phyloP scores from a whole-genome alignment of 2,113 vertebrate species.

The Bungarus multicinctus region DNA sequence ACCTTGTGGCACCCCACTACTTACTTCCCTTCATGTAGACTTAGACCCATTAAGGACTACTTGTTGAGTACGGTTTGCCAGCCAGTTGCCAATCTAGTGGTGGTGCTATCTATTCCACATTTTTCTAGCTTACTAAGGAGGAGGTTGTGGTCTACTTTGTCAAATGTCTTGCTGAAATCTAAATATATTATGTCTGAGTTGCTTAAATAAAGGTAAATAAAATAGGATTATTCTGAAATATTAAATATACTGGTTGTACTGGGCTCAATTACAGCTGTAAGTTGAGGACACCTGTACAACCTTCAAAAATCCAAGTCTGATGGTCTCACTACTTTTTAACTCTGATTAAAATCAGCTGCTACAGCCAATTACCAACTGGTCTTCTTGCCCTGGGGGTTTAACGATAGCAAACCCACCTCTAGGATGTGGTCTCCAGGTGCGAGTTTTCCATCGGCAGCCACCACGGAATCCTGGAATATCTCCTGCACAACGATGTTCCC shows the following conservation, averaged over 20 bases:
- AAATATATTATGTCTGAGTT: too few species aligned
- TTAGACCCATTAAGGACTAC: too few species aligned
- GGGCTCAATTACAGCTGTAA: background rate
- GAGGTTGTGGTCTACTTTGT: too few species aligned
- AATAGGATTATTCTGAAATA: background rate
- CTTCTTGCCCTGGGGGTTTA: background rate
- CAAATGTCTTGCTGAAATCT: too few species aligned
- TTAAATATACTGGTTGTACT: background rate
- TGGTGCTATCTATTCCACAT: too few species aligned
- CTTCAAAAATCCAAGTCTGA: background rate
- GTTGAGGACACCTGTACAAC: background rate
- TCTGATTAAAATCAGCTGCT: background rate
- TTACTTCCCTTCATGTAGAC: too few species aligned
- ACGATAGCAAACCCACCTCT: constrained; percentile 71
- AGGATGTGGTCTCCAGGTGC: constrained; percentile 90
- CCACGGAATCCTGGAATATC: constrained; percentile 77
- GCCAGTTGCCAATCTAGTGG: too few species aligned
- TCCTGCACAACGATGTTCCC: constrained; percentile 91
- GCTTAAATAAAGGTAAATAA: background rate
- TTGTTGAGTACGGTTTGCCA: too few species aligned
- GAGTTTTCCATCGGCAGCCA: constrained; percentile 81
- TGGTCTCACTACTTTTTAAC: background rate
- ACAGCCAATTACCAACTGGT: background rate
- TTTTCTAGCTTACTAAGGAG: too few species aligned
- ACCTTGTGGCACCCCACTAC: too few species aligned